Evolutionary conservation across 2,888 invertebrate species (phyloP).

Genomic region (Phortica magna): DNA sequence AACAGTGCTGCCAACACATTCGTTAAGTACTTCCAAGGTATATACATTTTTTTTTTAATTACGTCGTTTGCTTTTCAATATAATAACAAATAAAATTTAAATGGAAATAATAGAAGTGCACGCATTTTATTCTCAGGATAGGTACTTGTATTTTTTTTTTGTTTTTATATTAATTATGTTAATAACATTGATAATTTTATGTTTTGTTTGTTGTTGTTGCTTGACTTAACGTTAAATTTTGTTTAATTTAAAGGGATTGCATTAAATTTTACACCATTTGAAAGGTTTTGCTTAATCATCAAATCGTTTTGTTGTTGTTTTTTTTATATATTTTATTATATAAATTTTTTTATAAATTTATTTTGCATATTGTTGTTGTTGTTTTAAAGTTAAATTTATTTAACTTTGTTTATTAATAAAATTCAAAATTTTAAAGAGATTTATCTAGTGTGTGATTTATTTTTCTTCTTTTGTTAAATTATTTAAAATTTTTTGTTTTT

Average conservation of each 20-base stretch:
- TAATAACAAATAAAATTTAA: neutral
- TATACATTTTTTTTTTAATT: no score
- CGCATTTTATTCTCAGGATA: slow-evolving; percentile 75
- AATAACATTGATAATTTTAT: slow-evolving; percentile 77
- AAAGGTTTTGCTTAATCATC: slow-evolving; percentile 53
- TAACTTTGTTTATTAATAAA: slow-evolving; percentile 69
- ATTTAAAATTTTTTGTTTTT: slow-evolving; percentile 59
- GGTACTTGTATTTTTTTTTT: slow-evolving; percentile 73
- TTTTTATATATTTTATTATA: slow-evolving; percentile 9
- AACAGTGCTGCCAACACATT: neutral
- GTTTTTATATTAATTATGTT: slow-evolving; percentile 75
- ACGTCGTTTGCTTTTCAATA: neutral
- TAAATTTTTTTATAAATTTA: slow-evolving; percentile 22
- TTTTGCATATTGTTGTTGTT: slow-evolving; percentile 55
- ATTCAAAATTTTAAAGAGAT: slow-evolving; percentile 74
- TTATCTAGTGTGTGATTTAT: slow-evolving; percentile 70
- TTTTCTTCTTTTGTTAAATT: slow-evolving; percentile 57
- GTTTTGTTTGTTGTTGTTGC: slow-evolving; percentile 51
- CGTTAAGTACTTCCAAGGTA: neutral
- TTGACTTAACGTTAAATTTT: slow-evolving; percentile 69
- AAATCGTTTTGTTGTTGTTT: neutral
- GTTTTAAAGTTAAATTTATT: slow-evolving; percentile 62
- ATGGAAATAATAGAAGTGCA: slow-evolving; percentile 71
- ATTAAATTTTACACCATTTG: slow-evolving; percentile 66
- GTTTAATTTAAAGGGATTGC: slow-evolving; percentile 58